Evolutionary conservation across 2,888 invertebrate species (phyloP), one percentile per base, ranked within the genome.

Genomic region (Lasioglossum lativentre): DNA sequence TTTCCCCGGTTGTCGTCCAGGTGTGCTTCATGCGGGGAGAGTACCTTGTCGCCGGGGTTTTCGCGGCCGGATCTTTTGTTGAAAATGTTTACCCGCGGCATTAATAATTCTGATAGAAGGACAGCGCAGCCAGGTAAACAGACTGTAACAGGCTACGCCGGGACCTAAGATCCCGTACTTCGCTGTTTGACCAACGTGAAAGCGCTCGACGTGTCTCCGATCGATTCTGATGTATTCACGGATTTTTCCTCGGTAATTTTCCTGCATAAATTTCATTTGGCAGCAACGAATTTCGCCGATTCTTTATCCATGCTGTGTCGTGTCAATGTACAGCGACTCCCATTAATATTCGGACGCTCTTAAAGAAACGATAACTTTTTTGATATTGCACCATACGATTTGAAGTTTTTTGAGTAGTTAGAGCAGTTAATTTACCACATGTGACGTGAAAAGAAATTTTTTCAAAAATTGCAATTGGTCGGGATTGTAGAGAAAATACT

Each of bases 51-150:
- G 6, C 6, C 6, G 34, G 34, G n/a, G 42, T 42, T 71, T 63
- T 71, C 71, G 34, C 47, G 30, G 30, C 30, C 16, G 72, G 72
- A 47, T 72, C 45, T 72, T 72, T 72, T 30, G 72, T 72, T 45
- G 27, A 47, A 30, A 47, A 10, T 47, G 45, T 70, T 40, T 38
- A 12, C 40, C 40, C 5, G n/a, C 38, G 40, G n/a, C 40, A 38
- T 40, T 40, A 40, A 40, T 70, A 40, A 70, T 70, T 70, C n/a
- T 23, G 38, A 23, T 38, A 68, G 23, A 19, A n/a, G 38, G 68
- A 19, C 38, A 38, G 5, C 23, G 40, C 70, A 40, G 10, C 12
- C 23, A n/a, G 40, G 70, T 40, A 38, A 70, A 70, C 40, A 70
- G 38, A n/a, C 40, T 40, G n/a, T 40, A 14, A 40, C 12, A n/a